Conservation (phyloP, 2,113 vertebrate genomes). For the Astur gentilis region DNA sequence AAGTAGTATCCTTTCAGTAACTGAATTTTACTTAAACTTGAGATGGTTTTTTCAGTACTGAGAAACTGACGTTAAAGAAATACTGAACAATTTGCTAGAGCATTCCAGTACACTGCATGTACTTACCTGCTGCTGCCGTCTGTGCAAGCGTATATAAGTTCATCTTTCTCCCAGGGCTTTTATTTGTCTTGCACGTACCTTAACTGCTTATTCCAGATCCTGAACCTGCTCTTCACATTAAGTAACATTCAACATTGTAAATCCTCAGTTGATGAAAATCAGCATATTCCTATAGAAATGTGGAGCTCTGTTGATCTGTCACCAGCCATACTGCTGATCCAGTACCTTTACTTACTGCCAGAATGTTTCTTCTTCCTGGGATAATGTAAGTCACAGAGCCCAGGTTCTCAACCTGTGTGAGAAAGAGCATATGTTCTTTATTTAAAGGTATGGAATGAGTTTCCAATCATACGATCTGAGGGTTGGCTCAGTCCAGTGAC, state of each 20-base stretch:
- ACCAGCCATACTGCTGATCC: background rate
- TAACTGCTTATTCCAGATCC: background rate
- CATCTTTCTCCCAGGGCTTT: background rate
- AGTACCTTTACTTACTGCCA: background rate
- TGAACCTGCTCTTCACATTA: background rate
- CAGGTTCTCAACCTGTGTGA: background rate
- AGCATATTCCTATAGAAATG: background rate
- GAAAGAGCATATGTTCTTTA: background rate
- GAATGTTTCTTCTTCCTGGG: background rate
- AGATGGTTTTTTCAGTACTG: background rate
- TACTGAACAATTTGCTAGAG: background rate
- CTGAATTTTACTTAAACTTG: background rate
- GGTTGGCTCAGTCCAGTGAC: background rate
- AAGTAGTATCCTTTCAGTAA: background rate
- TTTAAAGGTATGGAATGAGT: background rate
- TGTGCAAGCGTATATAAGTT: fast-evolving
- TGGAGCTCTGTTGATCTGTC: background rate
- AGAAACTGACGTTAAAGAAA: background rate
- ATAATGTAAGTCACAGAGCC: background rate
- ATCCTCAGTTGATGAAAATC: background rate
- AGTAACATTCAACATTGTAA: background rate
- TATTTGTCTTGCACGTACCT: background rate
- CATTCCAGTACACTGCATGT: background rate
- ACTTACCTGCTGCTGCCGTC: background rate
- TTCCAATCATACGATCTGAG: background rate